Percentiles rank a stretch among this genome's conserved stretches.
Evolutionary conservation across 2,888 invertebrate species (phyloP).

Genomic region (Heteromyza rotundicornis): DNA sequence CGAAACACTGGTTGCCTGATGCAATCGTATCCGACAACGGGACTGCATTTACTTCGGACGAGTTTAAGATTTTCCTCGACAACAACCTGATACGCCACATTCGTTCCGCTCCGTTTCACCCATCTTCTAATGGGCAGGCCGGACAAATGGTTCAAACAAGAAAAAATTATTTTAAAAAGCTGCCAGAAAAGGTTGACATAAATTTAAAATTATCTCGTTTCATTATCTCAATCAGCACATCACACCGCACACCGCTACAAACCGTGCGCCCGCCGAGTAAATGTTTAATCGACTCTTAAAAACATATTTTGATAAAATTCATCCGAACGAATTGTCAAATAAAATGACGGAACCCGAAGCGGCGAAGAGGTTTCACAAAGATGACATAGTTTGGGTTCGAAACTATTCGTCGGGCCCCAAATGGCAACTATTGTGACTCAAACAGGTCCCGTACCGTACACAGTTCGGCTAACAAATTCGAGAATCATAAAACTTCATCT

Average conservation of each 20-base stretch:
- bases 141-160: conserved; percentile 16
- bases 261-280: conserved; percentile 12
- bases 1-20: conserved; percentile 18
- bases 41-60: conserved; percentile 18
- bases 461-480: not conserved
- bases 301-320: conserved; percentile 24
- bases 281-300: conserved; percentile 17
- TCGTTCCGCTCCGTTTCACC: conserved; percentile 21
- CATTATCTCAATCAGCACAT: conserved; percentile 21
- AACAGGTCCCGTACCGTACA: not conserved
- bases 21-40: conserved; percentile 18
- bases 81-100: conserved; percentile 22
- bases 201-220: conserved; percentile 15
- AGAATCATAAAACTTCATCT: not conserved
- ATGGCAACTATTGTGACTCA: not conserved
- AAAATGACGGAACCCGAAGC: too few relatives aligned
- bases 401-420: conserved; percentile 6
- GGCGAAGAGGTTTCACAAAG: not conserved
- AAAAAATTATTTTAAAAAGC: conserved; percentile 21
- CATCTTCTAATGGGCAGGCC: conserved; percentile 5
- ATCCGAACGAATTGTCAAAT: conserved; percentile 6
- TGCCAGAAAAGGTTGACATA: not conserved
- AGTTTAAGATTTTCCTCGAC: conserved; percentile 19
- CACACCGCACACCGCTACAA: conserved; percentile 17
- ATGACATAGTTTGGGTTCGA: conserved; percentile 1